Evolutionary conservation across 2,888 invertebrate genomes (phyloP).

Genomic region (Tanaodytes sp.): DNA sequence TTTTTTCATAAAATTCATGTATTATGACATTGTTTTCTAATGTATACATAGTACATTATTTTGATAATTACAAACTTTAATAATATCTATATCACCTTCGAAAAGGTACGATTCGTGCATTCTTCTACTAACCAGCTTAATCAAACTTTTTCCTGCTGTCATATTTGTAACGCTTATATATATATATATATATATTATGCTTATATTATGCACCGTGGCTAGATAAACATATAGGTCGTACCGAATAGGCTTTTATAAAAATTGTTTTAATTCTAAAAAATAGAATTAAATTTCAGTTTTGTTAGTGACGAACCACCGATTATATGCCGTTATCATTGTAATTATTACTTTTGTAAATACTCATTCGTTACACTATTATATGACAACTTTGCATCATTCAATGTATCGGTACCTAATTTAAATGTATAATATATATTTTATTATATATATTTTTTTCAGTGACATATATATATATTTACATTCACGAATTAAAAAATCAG

Average conservation of each 20-base stretch:
- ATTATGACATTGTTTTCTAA: slow-evolving; percentile 64
- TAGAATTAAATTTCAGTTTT: slow-evolving; percentile 67
- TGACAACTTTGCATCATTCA: slow-evolving; percentile 36
- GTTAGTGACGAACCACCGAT: too few relatives aligned
- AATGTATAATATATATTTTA: too few relatives aligned
- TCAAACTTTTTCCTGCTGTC: slow-evolving; percentile 62
- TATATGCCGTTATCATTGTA: slow-evolving; percentile 32
- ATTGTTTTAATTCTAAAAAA: slow-evolving; percentile 72
- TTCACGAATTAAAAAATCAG: too few relatives aligned
- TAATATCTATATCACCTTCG: slow-evolving; percentile 65
- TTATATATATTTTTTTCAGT: slow-evolving; percentile 22
- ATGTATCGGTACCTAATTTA: slow-evolving; percentile 36
- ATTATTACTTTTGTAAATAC: slow-evolving; percentile 56
- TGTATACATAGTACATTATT: slow-evolving; percentile 66
- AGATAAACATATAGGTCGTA: slow-evolving; percentile 67
- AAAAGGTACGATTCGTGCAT: slow-evolving; percentile 66
- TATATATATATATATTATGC: too few relatives aligned
- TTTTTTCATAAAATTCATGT: slow-evolving; percentile 62
- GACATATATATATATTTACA: too few relatives aligned
- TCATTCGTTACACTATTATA: slow-evolving; percentile 30
- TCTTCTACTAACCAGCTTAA: slow-evolving; percentile 65
- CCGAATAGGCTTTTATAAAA: slow-evolving; percentile 71
- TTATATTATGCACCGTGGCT: slow-evolving; percentile 60
- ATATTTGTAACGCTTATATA: slow-evolving; percentile 58
- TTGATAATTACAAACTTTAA: slow-evolving; percentile 64